Percentiles rank a stretch among this genome's conserved stretches.
Evolutionary conservation across 2,888 invertebrate genomes (phyloP).

Genomic region (Lacanobia wlatinum): DNA sequence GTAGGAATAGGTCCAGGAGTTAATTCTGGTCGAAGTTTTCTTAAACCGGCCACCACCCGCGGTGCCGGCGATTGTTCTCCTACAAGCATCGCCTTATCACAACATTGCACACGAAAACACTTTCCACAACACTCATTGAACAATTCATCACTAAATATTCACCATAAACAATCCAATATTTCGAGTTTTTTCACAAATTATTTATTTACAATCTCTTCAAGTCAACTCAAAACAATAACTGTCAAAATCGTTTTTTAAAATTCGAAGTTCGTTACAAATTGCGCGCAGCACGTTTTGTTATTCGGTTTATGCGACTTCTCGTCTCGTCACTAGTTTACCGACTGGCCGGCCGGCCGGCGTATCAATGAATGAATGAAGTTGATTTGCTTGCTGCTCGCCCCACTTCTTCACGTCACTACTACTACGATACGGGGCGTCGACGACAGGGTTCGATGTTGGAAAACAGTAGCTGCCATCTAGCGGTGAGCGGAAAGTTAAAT

Average conservation of each 20-base stretch:
- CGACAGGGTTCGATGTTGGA: constrained; percentile 59
- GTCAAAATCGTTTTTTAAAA: constrained; percentile 83
- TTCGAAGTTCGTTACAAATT: constrained; percentile 86
- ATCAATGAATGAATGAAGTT: constrained; percentile 83
- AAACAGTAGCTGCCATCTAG: constrained; percentile 61
- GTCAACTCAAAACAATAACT: constrained; percentile 71
- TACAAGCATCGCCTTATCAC: constrained; percentile 87
- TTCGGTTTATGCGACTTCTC: constrained; percentile 56
- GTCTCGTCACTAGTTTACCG: constrained; percentile 54
- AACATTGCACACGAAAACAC: constrained; percentile 81
- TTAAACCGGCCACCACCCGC: constrained; percentile 89
- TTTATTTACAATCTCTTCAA: constrained; percentile 46
- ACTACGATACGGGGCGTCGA: constrained; percentile 62
- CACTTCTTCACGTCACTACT: constrained; percentile 64
- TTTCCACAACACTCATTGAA: constrained; percentile 77
- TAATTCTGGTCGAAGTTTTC: constrained; percentile 87
- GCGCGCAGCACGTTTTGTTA: constrained; percentile 76
- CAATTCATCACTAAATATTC: constrained; percentile 66
- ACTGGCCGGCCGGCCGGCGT: constrained; percentile 79
- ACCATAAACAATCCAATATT: constrained; percentile 61
- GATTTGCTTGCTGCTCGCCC: constrained; percentile 69
- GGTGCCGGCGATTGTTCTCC: constrained; percentile 89
- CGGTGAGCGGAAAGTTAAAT: constrained; percentile 44
- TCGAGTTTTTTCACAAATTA: constrained; percentile 51
- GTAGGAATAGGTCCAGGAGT: constrained; percentile 86